phyloP scores from a whole-genome alignment of 2,888 invertebrate genomes.

The Ischnus inquisitorius region DNA sequence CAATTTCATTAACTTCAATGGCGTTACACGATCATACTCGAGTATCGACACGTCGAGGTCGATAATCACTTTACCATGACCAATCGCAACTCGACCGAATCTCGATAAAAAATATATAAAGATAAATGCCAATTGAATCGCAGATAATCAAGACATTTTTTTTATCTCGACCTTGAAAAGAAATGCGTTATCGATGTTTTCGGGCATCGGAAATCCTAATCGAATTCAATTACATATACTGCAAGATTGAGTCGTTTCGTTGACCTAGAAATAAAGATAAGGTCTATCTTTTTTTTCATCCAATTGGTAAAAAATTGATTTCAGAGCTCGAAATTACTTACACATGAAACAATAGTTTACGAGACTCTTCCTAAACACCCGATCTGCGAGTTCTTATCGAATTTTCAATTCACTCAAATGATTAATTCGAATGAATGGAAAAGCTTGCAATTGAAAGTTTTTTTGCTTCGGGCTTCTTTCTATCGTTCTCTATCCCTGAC shows the following conservation, averaged over 20 bases:
- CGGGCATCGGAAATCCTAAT: no score
- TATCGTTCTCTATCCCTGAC: slow-evolving; percentile 49
- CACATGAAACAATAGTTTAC: no score
- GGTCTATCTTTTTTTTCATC: no score
- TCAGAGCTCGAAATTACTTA: no score
- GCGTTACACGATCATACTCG: background rate
- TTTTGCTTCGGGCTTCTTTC: background rate
- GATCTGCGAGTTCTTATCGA: no score
- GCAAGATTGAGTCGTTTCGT: no score
- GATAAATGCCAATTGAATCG: slow-evolving; percentile 5
- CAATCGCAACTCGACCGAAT: slow-evolving; percentile 18
- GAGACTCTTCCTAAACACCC: no score
- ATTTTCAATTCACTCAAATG: no score
- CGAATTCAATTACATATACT: no score
- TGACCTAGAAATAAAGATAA: no score
- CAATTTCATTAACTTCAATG: slow-evolving; percentile 21
- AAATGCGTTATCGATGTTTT: background rate
- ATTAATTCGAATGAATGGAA: no score
- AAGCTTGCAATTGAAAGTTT: background rate
- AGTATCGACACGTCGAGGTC: background rate
- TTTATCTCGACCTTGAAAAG: background rate
- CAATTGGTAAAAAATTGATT: no score
- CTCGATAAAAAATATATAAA: slow-evolving; percentile 10
- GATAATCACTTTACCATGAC: slow-evolving; percentile 30
- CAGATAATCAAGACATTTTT: background rate